Evolutionary conservation across 2,888 invertebrate species (phyloP).

Genomic region (Chrysolina americana): DNA sequence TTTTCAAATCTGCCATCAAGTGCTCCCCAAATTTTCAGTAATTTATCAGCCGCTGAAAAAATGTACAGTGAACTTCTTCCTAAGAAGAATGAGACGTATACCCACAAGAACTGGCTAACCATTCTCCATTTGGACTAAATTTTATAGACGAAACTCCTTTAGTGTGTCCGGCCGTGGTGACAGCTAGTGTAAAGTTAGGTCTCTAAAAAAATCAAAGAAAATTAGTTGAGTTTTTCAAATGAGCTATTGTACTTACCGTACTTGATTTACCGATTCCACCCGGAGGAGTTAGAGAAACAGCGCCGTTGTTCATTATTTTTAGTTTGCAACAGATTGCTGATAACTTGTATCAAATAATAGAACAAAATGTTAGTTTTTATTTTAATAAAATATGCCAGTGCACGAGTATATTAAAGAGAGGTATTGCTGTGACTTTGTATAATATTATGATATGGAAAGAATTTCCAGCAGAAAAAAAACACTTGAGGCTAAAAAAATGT

Average conservation of each 20-base stretch:
- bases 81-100: constrained; percentile 60
- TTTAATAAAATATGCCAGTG: too few relatives aligned
- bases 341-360: constrained; percentile 73
- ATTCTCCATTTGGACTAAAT: constrained; percentile 99
- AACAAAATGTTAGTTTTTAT: too few relatives aligned
- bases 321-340: constrained; percentile 67
- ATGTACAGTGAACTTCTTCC: neutral
- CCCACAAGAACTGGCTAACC: constrained; percentile 98
- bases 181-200: constrained; percentile 96
- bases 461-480: too few relatives aligned
- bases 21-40: constrained; percentile 99
- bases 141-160: constrained; percentile 99
- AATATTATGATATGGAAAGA: too few relatives aligned
- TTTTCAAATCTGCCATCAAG: constrained; percentile 99
- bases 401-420: too few relatives aligned
- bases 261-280: constrained; percentile 75
- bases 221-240: neutral
- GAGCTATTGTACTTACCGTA: constrained; percentile 64
- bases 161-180: constrained; percentile 97
- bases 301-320: constrained; percentile 68
- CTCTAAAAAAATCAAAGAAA: constrained; percentile 82
- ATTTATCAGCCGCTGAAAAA: constrained; percentile 92
- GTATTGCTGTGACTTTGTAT: too few relatives aligned
- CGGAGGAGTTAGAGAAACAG: constrained; percentile 71
- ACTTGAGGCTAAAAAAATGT: too few relatives aligned